These are phyloP conservation scores for Agelaius phoeniceus DNA, from an alignment of 2,113 vertebrate genomes.

Conservation along the genomic window DNA sequence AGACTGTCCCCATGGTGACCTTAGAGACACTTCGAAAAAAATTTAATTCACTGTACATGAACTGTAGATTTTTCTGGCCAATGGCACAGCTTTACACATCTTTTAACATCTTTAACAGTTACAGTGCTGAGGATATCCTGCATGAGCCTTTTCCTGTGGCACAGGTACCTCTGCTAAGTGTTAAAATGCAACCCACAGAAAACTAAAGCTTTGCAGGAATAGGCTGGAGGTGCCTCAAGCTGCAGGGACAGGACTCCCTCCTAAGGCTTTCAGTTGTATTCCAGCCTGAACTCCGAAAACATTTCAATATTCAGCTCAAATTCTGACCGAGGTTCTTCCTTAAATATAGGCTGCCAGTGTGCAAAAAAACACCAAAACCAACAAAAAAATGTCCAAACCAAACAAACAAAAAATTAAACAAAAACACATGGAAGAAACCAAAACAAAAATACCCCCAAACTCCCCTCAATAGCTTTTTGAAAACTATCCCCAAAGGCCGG, in stretches of 20 bases:
- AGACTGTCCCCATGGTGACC: background rate
- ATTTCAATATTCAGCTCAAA: background rate
- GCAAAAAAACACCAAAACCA: fast-evolving
- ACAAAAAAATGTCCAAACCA: background rate
- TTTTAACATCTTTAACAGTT: background rate
- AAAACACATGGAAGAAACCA: background rate
- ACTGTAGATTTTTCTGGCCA: background rate
- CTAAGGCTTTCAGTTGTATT: background rate
- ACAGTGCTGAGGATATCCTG: background rate
- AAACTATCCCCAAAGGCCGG: background rate
- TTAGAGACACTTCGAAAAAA: background rate
- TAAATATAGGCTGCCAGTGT: background rate
- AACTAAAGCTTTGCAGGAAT: background rate
- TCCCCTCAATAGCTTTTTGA: background rate
- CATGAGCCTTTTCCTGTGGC: background rate
- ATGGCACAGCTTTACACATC: background rate
- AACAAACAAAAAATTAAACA: background rate
- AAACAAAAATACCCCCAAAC: background rate
- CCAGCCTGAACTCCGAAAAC: background rate
- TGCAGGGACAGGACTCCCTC: background rate
- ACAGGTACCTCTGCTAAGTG: background rate
- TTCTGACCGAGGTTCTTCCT: background rate
- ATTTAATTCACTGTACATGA: background rate
- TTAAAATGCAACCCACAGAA: background rate
- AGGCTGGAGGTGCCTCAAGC: background rate